A percentile compares a stretch with the other conserved stretches of the same genome.
phyloP scores from a whole-genome alignment of 2,113 vertebrate genomes.

The Proterorhinus semilunaris region DNA sequence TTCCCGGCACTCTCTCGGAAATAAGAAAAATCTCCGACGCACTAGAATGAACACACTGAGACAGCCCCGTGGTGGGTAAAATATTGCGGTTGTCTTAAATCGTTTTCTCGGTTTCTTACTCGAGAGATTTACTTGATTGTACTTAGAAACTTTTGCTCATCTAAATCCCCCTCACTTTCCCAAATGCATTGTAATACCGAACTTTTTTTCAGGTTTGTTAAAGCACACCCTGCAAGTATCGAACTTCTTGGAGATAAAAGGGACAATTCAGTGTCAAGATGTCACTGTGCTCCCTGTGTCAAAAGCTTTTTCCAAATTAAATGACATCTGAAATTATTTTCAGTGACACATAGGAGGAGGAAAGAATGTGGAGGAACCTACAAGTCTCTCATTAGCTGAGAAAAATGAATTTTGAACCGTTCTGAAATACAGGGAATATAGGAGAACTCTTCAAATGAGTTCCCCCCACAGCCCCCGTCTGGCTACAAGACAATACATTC shows the following conservation, averaged over 20 bases:
- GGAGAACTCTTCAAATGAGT: no score
- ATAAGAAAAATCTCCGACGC: conserved; percentile 31
- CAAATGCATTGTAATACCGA: neutral
- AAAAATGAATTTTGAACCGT: no score
- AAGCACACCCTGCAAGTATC: no score
- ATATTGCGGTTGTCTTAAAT: conserved; percentile 20
- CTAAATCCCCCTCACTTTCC: neutral
- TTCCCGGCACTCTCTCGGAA: conserved; percentile 36
- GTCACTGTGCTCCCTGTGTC: neutral
- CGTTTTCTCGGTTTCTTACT: conserved; percentile 6
- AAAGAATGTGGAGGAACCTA: neutral
- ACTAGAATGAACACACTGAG: conserved; percentile 33
- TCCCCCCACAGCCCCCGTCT: no score
- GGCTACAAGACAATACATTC: no score
- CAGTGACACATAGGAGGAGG: neutral
- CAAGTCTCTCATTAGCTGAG: neutral
- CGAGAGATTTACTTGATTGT: neutral
- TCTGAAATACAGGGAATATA: no score
- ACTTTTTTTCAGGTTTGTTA: no score
- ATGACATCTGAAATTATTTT: neutral
- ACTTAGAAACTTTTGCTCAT: neutral
- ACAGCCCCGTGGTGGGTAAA: conserved; percentile 19
- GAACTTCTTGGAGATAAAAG: neutral
- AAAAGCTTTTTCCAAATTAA: neutral
- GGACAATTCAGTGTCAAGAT: neutral